Evolutionary conservation across 2,113 vertebrate genomes (phyloP).

Genomic region (Bambusicola thoracicus): DNA sequence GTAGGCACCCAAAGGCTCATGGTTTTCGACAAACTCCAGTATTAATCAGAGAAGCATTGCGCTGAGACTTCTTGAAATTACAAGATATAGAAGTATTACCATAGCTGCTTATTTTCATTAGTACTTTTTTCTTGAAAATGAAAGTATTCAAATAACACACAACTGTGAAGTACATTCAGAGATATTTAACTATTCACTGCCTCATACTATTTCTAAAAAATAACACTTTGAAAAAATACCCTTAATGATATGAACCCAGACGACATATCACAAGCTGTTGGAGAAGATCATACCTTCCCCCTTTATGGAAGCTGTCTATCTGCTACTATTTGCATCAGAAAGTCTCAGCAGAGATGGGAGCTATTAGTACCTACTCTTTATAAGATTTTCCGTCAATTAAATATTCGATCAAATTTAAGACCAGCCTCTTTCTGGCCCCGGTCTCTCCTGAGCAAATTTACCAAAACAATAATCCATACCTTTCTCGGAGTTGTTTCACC

Average conservation of each 20-base stretch:
- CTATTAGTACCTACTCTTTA: neutral
- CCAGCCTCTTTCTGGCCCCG: neutral
- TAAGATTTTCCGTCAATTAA: neutral
- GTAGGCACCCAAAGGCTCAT: neutral
- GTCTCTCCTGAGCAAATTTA: conserved; percentile 10
- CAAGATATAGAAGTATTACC: neutral
- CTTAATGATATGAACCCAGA: neutral
- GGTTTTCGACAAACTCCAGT: neutral
- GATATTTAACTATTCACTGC: neutral
- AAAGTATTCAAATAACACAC: neutral
- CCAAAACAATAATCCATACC: neutral
- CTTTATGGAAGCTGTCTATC: neutral
- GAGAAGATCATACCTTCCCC: neutral
- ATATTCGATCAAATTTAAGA: neutral
- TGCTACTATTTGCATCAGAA: neutral
- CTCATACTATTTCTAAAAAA: conserved; percentile 4
- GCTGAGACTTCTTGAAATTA: neutral
- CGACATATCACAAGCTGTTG: neutral
- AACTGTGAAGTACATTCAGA: neutral
- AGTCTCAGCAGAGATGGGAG: neutral
- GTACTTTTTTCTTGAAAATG: neutral
- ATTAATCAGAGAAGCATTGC: neutral
- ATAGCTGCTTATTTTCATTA: conserved; percentile 1
- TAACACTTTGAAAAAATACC: neutral
- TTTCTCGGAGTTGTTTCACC: neutral